phyloP scores from a whole-genome alignment of 2,888 invertebrate genomes.

The Pediacus dermestoides region DNA sequence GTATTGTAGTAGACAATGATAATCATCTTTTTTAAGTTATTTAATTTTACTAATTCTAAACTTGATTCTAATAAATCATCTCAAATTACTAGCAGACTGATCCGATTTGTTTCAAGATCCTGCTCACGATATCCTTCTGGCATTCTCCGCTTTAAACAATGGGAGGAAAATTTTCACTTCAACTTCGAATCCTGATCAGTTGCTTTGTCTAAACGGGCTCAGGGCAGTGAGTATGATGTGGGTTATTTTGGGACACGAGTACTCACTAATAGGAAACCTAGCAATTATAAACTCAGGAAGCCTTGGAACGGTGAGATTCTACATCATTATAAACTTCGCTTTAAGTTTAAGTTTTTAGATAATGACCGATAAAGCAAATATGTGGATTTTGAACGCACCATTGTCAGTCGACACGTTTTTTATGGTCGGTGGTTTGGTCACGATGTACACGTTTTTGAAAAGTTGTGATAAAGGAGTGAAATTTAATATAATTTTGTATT shows the following conservation, averaged over 20 bases:
- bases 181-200: slow-evolving; percentile 8
- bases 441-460: slow-evolving; percentile 47
- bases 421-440: slow-evolving; percentile 57
- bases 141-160: slow-evolving; percentile 16
- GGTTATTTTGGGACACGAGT: slow-evolving; percentile 45
- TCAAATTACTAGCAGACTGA: not conserved
- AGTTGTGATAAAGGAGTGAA: slow-evolving; percentile 32
- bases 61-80: no score
- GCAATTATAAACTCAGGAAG: no score
- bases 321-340: no score
- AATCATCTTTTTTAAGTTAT: not conserved
- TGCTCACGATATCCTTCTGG: slow-evolving; percentile 7
- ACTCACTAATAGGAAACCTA: slow-evolving; percentile 26
- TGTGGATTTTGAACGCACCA: slow-evolving; percentile 44
- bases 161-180: slow-evolving; percentile 15
- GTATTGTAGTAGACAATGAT: not conserved
- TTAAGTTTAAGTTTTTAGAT: slow-evolving; percentile 5
- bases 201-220: slow-evolving; percentile 49
- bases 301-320: no score
- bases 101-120: slow-evolving; percentile 9
- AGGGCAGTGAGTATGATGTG: slow-evolving; percentile 35
- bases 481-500: slow-evolving; percentile 39
- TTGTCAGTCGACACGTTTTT: slow-evolving; percentile 63
- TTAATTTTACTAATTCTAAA: not conserved
- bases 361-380: slow-evolving; percentile 7